Evolutionary conservation across 1,140 invertebrate genomes (phyloP).

Genomic region (Armadillidium nasatum): DNA sequence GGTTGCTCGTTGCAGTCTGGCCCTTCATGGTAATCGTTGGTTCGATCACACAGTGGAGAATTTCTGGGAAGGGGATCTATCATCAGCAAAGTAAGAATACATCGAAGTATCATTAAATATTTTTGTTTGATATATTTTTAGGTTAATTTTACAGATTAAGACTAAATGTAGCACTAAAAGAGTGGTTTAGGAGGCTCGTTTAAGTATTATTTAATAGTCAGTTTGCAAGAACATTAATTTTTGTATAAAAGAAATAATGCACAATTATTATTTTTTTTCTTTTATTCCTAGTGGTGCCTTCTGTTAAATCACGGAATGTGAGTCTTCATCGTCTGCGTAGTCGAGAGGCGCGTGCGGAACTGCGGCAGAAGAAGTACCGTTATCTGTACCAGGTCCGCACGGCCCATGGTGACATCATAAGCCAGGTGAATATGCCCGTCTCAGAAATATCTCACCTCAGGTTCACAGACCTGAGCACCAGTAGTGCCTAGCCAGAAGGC

Average conservation of each 20-base stretch:
- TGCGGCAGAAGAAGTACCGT: conserved; percentile 73
- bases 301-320: conserved; percentile 50
- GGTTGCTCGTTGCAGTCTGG: conserved; percentile 69
- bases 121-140: neutral
- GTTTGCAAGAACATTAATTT: no score
- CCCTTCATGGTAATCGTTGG: conserved; percentile 65
- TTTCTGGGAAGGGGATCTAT: conserved; percentile 66
- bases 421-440: conserved; percentile 59
- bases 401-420: conserved; percentile 81
- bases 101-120: neutral
- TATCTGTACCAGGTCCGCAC: conserved; percentile 83
- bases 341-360: conserved; percentile 66
- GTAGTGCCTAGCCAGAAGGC: conserved; percentile 27
- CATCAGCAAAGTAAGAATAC: conserved; percentile 51
- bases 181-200: no score
- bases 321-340: conserved; percentile 56
- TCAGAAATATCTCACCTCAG: conserved; percentile 35
- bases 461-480: conserved; percentile 39
- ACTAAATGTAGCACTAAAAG: no score
- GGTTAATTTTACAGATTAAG: no score
- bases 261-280: no score
- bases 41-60: conserved; percentile 61
- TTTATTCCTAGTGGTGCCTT: conserved; percentile 47
- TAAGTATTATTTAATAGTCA: no score
- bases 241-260: no score